A percentile compares a stretch with the other conserved stretches of the same genome.
phyloP scores from a whole-genome alignment of 2,888 invertebrate species.

The Philonicus albiceps region DNA sequence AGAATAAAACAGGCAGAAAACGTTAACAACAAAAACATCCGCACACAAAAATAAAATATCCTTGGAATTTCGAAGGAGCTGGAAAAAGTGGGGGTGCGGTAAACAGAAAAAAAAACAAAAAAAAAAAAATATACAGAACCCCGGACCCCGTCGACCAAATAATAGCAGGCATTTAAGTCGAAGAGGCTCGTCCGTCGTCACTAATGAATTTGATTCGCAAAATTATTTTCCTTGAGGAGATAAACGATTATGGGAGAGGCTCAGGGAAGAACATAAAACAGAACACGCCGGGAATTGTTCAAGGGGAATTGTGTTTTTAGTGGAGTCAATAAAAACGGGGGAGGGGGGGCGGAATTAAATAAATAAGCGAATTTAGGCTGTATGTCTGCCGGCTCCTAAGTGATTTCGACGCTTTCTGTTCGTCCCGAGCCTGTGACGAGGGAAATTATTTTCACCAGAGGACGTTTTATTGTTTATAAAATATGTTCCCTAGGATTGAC shows the following conservation, averaged over 20 bases:
- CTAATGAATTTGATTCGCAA: slow-evolving; percentile 47
- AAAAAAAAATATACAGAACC: not conserved
- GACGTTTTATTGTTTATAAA: not conserved
- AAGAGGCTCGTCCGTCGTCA: slow-evolving; percentile 28
- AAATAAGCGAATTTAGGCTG: not conserved
- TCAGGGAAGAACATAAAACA: slow-evolving; percentile 23
- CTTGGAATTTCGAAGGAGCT: not conserved
- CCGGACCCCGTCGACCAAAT: slow-evolving; percentile 15
- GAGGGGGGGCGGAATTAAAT: slow-evolving; percentile 17
- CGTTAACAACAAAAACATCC: not conserved
- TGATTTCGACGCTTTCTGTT: not conserved
- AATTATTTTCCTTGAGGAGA: slow-evolving; percentile 43
- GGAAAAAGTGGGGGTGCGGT: too few species aligned
- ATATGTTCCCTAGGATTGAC: not conserved
- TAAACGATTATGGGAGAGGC: slow-evolving; percentile 45
- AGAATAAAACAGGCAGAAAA: not conserved
- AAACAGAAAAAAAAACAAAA: not conserved
- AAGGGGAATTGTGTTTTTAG: slow-evolving; percentile 28
- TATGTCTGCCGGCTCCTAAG: not conserved
- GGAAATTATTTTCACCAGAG: not conserved
- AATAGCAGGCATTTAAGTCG: slow-evolving; percentile 37
- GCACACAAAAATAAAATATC: not conserved
- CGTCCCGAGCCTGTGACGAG: not conserved
- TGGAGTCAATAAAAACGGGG: slow-evolving; percentile 19
- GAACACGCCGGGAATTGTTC: slow-evolving; percentile 19